Percentiles rank a stretch among this genome's conserved stretches.
These are phyloP conservation scores for Perognathus longimembris DNA, from an alignment of 2,113 vertebrate genomes.

Conservation along the genomic window DNA sequence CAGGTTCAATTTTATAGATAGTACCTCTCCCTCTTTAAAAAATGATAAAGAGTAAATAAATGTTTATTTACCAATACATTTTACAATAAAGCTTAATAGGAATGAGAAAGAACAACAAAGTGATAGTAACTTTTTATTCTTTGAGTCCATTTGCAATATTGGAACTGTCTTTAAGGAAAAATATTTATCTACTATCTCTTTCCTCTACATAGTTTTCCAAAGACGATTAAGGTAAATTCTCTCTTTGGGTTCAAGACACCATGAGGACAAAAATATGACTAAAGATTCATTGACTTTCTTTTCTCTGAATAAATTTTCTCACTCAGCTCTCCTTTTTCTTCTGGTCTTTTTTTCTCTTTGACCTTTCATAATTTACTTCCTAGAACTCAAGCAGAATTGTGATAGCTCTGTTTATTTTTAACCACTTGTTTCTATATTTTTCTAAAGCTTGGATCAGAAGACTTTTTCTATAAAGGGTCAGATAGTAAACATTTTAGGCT, in stretches of 20 bases:
- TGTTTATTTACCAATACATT: slow-evolving; percentile 28
- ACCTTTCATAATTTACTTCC: background rate
- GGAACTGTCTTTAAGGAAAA: too few relatives aligned
- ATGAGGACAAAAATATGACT: background rate
- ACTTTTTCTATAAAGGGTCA: background rate
- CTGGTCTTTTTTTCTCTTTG: background rate
- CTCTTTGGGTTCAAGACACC: background rate
- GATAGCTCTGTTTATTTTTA: background rate
- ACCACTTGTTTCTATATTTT: background rate
- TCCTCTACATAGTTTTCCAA: background rate
- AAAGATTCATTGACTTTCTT: background rate
- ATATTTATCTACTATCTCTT: too few relatives aligned
- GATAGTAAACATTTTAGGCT: background rate
- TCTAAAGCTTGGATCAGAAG: background rate
- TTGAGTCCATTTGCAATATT: too few relatives aligned
- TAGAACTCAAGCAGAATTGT: background rate
- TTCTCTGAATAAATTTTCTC: background rate
- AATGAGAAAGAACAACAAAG: background rate
- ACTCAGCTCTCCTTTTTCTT: background rate
- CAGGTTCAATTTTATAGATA: slow-evolving; percentile 26
- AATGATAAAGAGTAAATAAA: slow-evolving; percentile 30
- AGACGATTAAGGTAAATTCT: background rate
- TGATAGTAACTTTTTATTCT: background rate
- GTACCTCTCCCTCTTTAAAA: background rate
- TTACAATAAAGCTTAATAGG: slow-evolving; percentile 20